A percentile compares a stretch with the other conserved stretches of the same genome.
Conservation (phyloP, 2,888 invertebrate genomes). For the Patella ulyssiponensis region DNA sequence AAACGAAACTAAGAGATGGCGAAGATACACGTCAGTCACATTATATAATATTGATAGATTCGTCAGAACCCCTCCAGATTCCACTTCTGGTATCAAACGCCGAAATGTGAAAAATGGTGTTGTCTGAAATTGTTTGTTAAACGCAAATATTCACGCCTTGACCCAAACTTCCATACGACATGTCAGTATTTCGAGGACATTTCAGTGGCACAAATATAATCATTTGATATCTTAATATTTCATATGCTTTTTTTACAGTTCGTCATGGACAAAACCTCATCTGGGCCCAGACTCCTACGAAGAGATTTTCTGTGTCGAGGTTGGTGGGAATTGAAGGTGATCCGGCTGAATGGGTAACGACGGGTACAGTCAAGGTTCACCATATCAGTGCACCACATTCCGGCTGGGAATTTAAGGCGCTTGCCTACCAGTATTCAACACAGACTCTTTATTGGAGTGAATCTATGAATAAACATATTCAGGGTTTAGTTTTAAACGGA, state of each 20-base stretch:
- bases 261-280: slow-evolving; percentile 62
- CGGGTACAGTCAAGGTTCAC: slow-evolving; percentile 53
- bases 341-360: slow-evolving; percentile 62
- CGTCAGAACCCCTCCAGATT: too few relatives aligned
- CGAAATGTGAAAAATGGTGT: too few relatives aligned
- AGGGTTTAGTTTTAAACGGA: slow-evolving; percentile 54
- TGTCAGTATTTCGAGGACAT: too few relatives aligned
- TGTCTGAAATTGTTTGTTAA: too few relatives aligned
- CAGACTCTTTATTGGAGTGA: slow-evolving; percentile 65
- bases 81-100: too few relatives aligned
- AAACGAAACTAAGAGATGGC: too few relatives aligned
- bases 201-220: too few relatives aligned
- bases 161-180: too few relatives aligned
- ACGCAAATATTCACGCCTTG: too few relatives aligned
- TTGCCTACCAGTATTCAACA: slow-evolving; percentile 55
- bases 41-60: too few relatives aligned
- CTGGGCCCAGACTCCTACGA: slow-evolving; percentile 62
- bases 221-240: not conserved
- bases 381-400: slow-evolving; percentile 65
- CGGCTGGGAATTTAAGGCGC: slow-evolving; percentile 64
- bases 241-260: slow-evolving; percentile 46
- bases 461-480: slow-evolving; percentile 60
- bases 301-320: slow-evolving; percentile 51
- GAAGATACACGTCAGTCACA: too few relatives aligned
- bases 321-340: slow-evolving; percentile 65